phyloP scores from a whole-genome alignment of 2,888 invertebrate genomes.

The Gryllus longicercus region DNA sequence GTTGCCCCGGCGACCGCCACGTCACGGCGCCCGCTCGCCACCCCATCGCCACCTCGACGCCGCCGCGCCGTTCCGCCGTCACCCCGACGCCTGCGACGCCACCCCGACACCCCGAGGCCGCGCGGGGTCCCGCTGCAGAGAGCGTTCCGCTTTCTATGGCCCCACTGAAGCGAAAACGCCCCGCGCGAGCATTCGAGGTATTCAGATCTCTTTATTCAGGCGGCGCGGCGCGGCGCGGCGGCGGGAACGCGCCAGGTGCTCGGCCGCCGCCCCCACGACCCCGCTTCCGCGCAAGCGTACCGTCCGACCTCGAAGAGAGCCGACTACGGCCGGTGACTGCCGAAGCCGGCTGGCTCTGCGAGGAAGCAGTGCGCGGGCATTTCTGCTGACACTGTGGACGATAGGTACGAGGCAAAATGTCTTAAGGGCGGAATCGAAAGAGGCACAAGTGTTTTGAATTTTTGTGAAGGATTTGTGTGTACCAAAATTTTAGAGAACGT shows the following conservation, averaged over 20 bases:
- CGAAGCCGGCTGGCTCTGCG: no score
- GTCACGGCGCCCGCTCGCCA: neutral
- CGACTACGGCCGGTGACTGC: no score
- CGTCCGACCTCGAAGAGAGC: no score
- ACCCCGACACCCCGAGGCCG: neutral
- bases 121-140: conserved; percentile 20
- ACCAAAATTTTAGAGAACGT: no score
- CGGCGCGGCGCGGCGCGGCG: neutral
- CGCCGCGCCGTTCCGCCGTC: conserved; percentile 3
- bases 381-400: no score
- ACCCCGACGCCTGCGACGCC: conserved; percentile 25
- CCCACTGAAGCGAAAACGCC: conserved; percentile 3
- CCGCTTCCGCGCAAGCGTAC: no score
- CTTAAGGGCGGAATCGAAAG: no score
- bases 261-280: neutral
- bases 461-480: no score
- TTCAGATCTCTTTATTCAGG: neutral
- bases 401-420: no score
- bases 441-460: no score
- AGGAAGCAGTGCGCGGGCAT: no score
- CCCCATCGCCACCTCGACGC: no score
- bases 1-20: conserved; percentile 22
- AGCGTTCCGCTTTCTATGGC: conserved; percentile 23
- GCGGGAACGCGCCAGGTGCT: neutral
- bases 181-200: conserved; percentile 3